These are phyloP conservation scores for Trachelipus rathkii DNA, from an alignment of 1,140 invertebrate genomes.

Conservation along the genomic window DNA sequence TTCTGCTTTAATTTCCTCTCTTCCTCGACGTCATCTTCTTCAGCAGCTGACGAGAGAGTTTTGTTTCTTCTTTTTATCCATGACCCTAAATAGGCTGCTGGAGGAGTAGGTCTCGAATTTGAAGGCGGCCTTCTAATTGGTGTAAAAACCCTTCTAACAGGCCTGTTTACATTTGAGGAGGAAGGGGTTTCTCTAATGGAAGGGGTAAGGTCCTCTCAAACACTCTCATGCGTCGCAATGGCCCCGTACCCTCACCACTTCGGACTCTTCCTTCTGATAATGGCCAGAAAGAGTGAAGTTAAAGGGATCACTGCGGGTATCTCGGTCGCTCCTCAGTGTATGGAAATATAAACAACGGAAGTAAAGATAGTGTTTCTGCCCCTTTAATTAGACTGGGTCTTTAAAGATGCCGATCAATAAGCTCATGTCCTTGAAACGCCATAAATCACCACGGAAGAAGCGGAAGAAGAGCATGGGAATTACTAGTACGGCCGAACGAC, in stretches of 20 bases:
- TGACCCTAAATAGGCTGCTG: neutral
- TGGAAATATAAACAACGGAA: constrained; percentile 43
- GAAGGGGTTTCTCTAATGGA: neutral
- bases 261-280: neutral
- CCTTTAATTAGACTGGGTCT: constrained; percentile 41
- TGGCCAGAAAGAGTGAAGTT: no score
- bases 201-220: neutral
- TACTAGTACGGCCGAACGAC: constrained; percentile 33
- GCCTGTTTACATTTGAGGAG: neutral
- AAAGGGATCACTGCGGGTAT: no score
- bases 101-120: neutral
- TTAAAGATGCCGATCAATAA: constrained; percentile 30
- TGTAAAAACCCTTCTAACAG: neutral
- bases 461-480: constrained; percentile 33
- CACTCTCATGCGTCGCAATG: neutral
- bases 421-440: constrained; percentile 34
- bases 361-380: constrained; percentile 36
- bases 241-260: neutral
- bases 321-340: constrained; percentile 38
- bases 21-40: neutral
- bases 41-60: neutral
- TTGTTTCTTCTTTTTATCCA: neutral
- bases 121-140: neutral
- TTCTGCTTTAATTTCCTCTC: neutral
- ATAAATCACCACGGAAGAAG: constrained; percentile 35